A percentile compares a stretch with the other conserved stretches of the same genome.
These are phyloP conservation scores for Halcyon smyrnensis DNA, from an alignment of 2,797 vertebrate species.

Conservation along the genomic window DNA sequence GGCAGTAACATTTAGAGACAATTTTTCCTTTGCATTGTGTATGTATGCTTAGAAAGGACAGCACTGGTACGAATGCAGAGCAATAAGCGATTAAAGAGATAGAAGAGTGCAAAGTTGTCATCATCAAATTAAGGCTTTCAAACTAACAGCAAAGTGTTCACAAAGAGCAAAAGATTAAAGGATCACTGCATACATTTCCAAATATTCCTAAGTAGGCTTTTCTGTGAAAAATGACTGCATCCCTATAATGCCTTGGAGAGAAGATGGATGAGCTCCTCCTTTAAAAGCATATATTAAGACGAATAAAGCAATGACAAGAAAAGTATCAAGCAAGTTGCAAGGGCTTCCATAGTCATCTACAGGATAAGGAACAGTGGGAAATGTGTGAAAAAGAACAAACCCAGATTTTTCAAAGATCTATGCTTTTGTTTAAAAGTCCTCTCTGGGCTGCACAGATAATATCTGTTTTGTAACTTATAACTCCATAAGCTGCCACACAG, in stretches of 20 bases:
- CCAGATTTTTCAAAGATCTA: background rate
- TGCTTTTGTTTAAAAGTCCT: background rate
- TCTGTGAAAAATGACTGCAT: background rate
- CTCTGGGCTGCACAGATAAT: background rate
- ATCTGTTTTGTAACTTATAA: background rate
- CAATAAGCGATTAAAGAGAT: background rate
- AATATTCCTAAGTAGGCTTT: background rate
- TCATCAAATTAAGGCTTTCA: background rate
- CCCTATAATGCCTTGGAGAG: background rate
- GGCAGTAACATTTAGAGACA: background rate
- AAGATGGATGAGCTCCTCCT: background rate
- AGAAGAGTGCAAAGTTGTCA: background rate
- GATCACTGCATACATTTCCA: background rate
- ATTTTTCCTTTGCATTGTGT: background rate
- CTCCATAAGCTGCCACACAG: background rate
- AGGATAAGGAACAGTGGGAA: background rate
- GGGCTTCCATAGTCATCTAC: background rate
- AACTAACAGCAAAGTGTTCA: background rate
- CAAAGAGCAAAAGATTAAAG: background rate
- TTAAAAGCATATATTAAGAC: background rate
- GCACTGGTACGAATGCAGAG: background rate
- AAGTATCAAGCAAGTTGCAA: background rate
- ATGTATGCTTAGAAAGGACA: background rate
- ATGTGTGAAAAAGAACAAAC: background rate
- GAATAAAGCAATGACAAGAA: background rate